These are phyloP conservation scores for Oenanthe melanoleuca DNA, from an alignment of 2,113 vertebrate genomes.

Conservation along the genomic window DNA sequence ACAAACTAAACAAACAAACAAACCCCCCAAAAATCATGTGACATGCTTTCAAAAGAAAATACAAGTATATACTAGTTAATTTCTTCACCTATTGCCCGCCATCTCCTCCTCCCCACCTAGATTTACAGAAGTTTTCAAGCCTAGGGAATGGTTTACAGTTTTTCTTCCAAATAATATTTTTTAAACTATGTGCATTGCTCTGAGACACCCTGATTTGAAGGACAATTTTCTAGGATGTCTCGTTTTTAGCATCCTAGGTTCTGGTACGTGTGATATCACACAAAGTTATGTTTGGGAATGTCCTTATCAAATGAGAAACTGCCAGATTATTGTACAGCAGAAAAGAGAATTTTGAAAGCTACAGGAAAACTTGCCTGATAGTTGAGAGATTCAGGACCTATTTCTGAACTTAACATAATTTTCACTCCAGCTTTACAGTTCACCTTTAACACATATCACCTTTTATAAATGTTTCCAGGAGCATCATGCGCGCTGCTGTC, in stretches of 20 bases:
- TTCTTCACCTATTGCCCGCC: not conserved
- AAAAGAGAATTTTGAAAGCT: slow-evolving; percentile 47
- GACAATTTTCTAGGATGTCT: not conserved
- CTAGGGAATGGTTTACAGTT: not conserved
- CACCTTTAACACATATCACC: slow-evolving; percentile 46
- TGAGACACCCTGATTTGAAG: not conserved
- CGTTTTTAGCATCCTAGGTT: slow-evolving; percentile 7
- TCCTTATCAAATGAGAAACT: slow-evolving; percentile 41
- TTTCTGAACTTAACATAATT: slow-evolving; percentile 55
- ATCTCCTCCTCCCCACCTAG: not conserved
- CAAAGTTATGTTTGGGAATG: slow-evolving; percentile 27
- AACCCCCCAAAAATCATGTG: not conserved
- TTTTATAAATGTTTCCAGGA: slow-evolving; percentile 26
- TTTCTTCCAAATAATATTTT: not conserved
- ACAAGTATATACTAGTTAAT: not conserved
- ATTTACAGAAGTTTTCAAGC: not conserved
- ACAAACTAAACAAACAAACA: not conserved
- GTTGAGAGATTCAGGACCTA: slow-evolving; percentile 22
- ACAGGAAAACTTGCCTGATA: slow-evolving; percentile 28
- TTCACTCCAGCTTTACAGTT: slow-evolving; percentile 46
- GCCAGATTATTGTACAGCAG: slow-evolving; percentile 10
- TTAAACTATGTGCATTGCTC: not conserved
- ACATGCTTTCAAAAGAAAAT: not conserved
- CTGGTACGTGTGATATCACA: slow-evolving; percentile 30
- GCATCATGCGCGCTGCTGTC: not conserved